These are phyloP conservation scores for Lucilia sericata DNA, from an alignment of 1,140 invertebrate genomes.

Conservation along the genomic window DNA sequence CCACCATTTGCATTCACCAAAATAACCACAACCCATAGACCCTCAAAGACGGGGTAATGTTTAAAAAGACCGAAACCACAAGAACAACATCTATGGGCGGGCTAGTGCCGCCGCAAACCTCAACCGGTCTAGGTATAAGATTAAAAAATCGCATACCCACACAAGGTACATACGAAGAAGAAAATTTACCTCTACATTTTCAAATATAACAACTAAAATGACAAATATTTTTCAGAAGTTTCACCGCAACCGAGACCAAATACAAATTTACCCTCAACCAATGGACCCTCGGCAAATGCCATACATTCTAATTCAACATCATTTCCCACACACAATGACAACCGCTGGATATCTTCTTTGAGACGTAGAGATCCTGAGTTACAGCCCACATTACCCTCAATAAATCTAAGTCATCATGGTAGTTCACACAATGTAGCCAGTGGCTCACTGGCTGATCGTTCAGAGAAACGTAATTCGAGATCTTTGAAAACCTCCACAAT, in stretches of 20 bases:
- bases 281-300: conserved; percentile 44
- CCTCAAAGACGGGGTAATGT: conserved; percentile 51
- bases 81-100: conserved; percentile 49
- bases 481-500: conserved; percentile 57
- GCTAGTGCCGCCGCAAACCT: conserved; percentile 50
- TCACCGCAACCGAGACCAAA: conserved; percentile 60
- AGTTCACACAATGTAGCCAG: conserved; percentile 58
- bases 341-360: conserved; percentile 70
- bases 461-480: conserved; percentile 55
- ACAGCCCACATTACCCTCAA: conserved; percentile 75
- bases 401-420: conserved; percentile 65
- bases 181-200: too few species aligned
- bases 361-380: conserved; percentile 75
- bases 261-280: conserved; percentile 47
- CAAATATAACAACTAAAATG: too few species aligned
- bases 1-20: conserved; percentile 74
- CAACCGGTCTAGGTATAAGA: conserved; percentile 60
- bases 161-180: too few species aligned
- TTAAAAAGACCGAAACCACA: conserved; percentile 50
- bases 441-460: conserved; percentile 32
- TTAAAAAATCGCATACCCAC: conserved; percentile 60
- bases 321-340: conserved; percentile 64
- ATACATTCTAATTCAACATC: conserved; percentile 45
- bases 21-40: conserved; percentile 70
- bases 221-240: conserved; percentile 55